Conservation (phyloP, 1,140 invertebrate genomes). For the Sycophaga agraensis region DNA sequence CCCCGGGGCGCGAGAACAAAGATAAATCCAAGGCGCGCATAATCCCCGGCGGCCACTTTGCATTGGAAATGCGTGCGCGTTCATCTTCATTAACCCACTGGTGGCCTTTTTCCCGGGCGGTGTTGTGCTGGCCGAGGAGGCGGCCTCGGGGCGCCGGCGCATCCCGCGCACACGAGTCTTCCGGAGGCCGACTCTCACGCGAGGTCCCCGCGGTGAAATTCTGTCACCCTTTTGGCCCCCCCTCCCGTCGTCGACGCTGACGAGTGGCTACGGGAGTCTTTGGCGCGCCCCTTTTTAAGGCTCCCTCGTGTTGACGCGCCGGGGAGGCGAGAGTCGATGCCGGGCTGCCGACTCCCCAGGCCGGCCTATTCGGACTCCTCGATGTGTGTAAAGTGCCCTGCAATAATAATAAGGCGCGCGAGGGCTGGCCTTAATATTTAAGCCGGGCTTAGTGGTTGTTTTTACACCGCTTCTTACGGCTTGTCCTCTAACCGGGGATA, state of each 20-base stretch:
- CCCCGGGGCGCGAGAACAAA: background rate
- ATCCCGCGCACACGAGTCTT: background rate
- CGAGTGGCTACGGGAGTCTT: background rate
- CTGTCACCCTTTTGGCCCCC: constrained; percentile 19
- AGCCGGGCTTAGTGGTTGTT: background rate
- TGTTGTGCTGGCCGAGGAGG: background rate
- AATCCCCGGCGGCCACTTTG: constrained; percentile 9
- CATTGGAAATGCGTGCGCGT: constrained; percentile 18
- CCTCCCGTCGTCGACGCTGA: background rate
- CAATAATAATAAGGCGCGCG: too few species aligned
- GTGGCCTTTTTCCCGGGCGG: constrained; percentile 8
- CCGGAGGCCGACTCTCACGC: background rate
- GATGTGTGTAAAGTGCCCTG: too few species aligned
- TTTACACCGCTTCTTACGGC: background rate
- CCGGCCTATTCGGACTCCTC: too few species aligned
- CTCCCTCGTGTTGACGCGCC: background rate
- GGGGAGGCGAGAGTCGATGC: background rate
- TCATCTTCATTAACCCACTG: constrained; percentile 27
- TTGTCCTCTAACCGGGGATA: background rate
- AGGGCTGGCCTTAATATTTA: constrained; percentile 13
- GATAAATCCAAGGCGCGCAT: background rate
- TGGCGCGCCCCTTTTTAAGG: background rate
- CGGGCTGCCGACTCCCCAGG: too few species aligned
- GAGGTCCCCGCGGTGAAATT: constrained; percentile 11
- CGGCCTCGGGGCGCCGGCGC: too few species aligned